phyloP scores from a whole-genome alignment of 2,888 invertebrate genomes.

The Rugalucina vietnamica region DNA sequence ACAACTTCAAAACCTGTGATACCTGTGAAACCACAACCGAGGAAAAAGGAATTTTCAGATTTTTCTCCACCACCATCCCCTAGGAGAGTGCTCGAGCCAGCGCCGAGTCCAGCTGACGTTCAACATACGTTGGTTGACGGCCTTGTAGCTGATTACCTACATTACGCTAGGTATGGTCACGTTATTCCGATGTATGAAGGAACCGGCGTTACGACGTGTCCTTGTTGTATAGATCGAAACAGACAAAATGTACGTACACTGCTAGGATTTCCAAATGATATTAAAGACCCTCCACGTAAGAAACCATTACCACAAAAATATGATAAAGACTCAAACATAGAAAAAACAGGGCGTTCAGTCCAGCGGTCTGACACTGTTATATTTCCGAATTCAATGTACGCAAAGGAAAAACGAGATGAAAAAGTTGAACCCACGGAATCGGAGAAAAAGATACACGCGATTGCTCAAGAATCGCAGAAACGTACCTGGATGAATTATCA shows the following conservation, averaged over 20 bases:
- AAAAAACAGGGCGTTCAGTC: constrained; percentile 26
- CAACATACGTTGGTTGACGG: constrained; percentile 70
- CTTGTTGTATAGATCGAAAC: constrained; percentile 74
- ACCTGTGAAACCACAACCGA: constrained; percentile 49
- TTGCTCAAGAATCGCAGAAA: constrained; percentile 41
- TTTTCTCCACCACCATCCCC: constrained; percentile 23
- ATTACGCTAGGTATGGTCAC: constrained; percentile 69
- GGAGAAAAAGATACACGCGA: constrained; percentile 32
- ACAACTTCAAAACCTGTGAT: constrained; percentile 44
- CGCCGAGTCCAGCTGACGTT: constrained; percentile 54
- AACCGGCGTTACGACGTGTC: constrained; percentile 61
- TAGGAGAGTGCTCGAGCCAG: not conserved
- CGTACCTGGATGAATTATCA: constrained; percentile 71
- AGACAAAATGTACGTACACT: constrained; percentile 68
- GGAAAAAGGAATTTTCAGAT: not conserved
- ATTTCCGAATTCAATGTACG: constrained; percentile 59
- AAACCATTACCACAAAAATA: constrained; percentile 47
- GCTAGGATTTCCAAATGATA: constrained; percentile 62
- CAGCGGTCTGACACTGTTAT: constrained; percentile 15
- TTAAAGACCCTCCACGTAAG: not conserved
- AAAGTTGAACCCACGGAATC: constrained; percentile 20
- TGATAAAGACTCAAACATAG: constrained; percentile 45
- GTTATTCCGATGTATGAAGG: constrained; percentile 70
- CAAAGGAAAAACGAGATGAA: constrained; percentile 32
- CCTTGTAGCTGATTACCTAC: constrained; percentile 73